phyloP scores from a whole-genome alignment of 2,113 vertebrate species.

The Prietella phreatophila region DNA sequence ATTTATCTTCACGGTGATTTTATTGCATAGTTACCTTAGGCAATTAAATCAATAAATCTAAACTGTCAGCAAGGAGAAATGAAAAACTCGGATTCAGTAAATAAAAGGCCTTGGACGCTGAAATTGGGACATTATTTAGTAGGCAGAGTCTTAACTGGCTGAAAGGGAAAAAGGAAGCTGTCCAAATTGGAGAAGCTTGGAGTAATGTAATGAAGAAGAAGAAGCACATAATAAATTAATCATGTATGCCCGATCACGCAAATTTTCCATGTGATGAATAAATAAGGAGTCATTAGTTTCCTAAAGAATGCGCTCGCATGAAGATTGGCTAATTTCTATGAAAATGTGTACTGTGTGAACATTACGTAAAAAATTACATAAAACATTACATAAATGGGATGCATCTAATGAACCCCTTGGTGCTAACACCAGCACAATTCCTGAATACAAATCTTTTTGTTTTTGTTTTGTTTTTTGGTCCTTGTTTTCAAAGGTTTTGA shows the following conservation, averaged over 20 bases:
- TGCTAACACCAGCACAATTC: constrained; percentile 17
- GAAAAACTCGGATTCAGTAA: constrained; percentile 84
- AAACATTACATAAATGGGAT: constrained; percentile 30
- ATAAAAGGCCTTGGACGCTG: constrained; percentile 86
- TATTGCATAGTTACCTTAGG: constrained; percentile 93
- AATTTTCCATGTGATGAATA: constrained; percentile 64
- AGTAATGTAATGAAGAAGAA: neutral
- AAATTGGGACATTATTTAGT: constrained; percentile 87
- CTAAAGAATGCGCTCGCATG: constrained; percentile 51
- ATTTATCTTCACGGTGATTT: constrained; percentile 93
- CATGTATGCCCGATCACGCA: constrained; percentile 54
- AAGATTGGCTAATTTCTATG: constrained; percentile 50
- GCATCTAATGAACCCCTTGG: constrained; percentile 36
- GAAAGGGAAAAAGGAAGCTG: neutral
- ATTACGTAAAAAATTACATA: constrained; percentile 20
- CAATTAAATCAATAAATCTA: constrained; percentile 96
- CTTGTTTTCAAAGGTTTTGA: neutral
- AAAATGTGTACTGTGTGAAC: constrained; percentile 44
- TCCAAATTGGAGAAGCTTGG: constrained; percentile 25
- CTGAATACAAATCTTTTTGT: neutral
- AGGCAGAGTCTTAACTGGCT: constrained; percentile 64
- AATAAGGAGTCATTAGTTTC: constrained; percentile 63
- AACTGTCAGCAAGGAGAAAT: constrained; percentile 85
- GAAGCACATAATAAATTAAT: constrained; percentile 62
- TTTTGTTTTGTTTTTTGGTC: neutral